Conservation (phyloP, 2,797 vertebrate genomes). For the Muscicapa striata region DNA sequence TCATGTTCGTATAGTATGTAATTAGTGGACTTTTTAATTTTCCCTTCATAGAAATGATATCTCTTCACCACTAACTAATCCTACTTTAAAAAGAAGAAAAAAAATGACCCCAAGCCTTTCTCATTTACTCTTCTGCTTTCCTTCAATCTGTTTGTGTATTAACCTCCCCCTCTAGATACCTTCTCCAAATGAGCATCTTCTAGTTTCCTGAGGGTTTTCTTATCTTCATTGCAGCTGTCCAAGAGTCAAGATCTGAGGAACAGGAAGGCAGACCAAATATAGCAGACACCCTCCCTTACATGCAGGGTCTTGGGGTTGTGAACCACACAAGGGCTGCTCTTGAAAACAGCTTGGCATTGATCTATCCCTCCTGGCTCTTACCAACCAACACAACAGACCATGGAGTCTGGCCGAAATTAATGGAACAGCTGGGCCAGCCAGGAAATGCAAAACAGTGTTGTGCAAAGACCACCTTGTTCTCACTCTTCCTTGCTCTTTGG, state of each 20-base stretch:
- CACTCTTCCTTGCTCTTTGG: not conserved
- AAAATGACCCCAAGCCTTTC: constrained; percentile 45
- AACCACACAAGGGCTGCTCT: not conserved
- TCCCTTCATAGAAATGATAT: constrained; percentile 11
- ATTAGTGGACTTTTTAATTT: constrained; percentile 62
- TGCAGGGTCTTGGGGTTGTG: not conserved
- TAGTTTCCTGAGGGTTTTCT: constrained; percentile 61
- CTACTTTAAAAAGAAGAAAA: constrained; percentile 18
- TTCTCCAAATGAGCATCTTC: constrained; percentile 42
- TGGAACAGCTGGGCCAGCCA: not conserved
- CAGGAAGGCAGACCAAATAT: constrained; percentile 61
- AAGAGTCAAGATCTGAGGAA: constrained; percentile 52
- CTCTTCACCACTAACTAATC: constrained; percentile 19
- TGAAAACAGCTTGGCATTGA: not conserved
- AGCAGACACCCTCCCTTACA: not conserved
- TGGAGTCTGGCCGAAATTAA: not conserved
- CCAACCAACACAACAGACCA: not conserved
- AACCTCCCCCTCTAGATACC: constrained; percentile 42
- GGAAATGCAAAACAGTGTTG: not conserved
- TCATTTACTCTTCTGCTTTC: constrained; percentile 37
- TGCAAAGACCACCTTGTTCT: not conserved
- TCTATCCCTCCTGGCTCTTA: not conserved
- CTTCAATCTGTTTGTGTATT: constrained; percentile 48
- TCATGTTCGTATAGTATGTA: constrained; percentile 20
- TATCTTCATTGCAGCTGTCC: constrained; percentile 51